These are phyloP conservation scores for Anastrepha obliqua DNA, from an alignment of 1,140 invertebrate species.

Conservation along the genomic window DNA sequence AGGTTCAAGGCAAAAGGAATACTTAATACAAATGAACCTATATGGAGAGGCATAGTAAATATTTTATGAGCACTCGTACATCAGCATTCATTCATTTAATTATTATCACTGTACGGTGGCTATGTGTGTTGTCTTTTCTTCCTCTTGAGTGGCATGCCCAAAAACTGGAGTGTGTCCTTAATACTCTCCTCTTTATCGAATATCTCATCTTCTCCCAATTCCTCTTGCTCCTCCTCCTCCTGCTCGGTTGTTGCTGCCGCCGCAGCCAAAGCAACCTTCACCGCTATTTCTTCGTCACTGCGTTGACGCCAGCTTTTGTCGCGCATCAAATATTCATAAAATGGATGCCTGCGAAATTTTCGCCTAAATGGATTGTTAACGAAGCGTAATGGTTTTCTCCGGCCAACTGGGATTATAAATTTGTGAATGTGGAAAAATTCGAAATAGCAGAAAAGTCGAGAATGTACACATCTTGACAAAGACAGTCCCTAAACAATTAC, in stretches of 20 bases:
- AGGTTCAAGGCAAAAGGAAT: no score
- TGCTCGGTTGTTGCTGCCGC: constrained; percentile 44
- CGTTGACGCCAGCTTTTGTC: neutral
- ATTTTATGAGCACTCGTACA: no score
- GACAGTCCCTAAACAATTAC: neutral
- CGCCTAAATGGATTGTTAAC: constrained; percentile 37
- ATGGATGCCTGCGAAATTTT: neutral
- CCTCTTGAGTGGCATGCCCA: constrained; percentile 52
- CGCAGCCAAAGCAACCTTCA: constrained; percentile 5
- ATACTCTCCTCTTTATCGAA: constrained; percentile 57
- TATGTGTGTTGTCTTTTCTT: constrained; percentile 44
- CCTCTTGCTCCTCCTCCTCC: constrained; percentile 61
- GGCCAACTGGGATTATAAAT: neutral
- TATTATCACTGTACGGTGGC: neutral
- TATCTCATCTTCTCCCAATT: constrained; percentile 55
- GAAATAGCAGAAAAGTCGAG: neutral
- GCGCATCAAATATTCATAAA: constrained; percentile 28
- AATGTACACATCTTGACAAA: constrained; percentile 15
- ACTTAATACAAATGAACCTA: no score
- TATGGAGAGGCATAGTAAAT: no score
- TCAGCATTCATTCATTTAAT: neutral
- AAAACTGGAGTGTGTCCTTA: constrained; percentile 56
- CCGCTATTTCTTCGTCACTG: neutral
- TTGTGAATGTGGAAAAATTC: neutral
- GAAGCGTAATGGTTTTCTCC: constrained; percentile 4